Evolutionary conservation across 2,888 invertebrate genomes (phyloP).

Genomic region (Eilema sororculum): DNA sequence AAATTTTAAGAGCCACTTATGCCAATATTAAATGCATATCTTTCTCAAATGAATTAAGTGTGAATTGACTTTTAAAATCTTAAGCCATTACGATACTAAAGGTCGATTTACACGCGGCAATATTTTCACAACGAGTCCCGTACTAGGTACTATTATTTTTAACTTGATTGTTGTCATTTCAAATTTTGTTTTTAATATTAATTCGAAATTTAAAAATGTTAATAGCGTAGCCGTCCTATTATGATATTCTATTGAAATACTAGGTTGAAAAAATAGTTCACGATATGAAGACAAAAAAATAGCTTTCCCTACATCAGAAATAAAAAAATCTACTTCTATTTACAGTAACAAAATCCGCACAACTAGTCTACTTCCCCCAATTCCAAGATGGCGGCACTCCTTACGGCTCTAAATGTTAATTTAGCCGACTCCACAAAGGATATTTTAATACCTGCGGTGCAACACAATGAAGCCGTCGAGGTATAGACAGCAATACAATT

Average conservation of each 20-base stretch:
- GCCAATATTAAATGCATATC: neutral
- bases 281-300: neutral
- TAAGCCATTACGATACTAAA: neutral
- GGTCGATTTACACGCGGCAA: neutral
- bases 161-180: neutral
- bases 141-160: neutral
- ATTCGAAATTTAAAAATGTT: neutral
- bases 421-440: constrained; percentile 35
- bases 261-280: no score
- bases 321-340: neutral
- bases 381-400: neutral
- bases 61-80: neutral
- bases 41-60: constrained; percentile 1
- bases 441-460: constrained; percentile 39
- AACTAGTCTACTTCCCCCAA: neutral
- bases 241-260: no score
- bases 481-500: constrained; percentile 26
- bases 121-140: neutral
- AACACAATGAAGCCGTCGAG: constrained; percentile 29
- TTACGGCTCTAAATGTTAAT: constrained; percentile 19
- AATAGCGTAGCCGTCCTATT: neutral
- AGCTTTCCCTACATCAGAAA: neutral
- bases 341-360: neutral
- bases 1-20: neutral
- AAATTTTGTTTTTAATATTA: neutral